These are phyloP conservation scores for Caracal caracal DNA, from an alignment of 2,113 vertebrate genomes.

Conservation along the genomic window DNA sequence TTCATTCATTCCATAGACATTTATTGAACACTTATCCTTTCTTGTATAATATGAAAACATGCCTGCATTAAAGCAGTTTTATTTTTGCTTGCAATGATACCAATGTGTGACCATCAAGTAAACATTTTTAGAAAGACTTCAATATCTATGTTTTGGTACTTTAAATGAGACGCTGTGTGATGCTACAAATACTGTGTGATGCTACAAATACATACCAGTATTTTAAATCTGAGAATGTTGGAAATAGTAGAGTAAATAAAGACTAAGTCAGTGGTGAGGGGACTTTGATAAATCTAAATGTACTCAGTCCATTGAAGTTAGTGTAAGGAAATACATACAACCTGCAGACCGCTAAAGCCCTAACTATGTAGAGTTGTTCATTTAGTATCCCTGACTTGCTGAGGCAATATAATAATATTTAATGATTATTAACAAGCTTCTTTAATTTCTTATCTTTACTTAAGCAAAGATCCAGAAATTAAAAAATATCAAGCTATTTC, in stretches of 20 bases:
- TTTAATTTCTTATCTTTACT: background rate
- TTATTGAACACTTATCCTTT: background rate
- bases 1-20: background rate
- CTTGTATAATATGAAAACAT: background rate
- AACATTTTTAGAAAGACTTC: slow-evolving; percentile 6
- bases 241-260: background rate
- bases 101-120: background rate
- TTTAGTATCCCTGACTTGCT: background rate
- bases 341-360: background rate
- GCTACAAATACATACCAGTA: background rate
- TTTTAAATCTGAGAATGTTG: background rate
- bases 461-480: background rate
- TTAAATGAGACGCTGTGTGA: background rate
- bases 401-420: background rate
- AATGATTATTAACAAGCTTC: background rate
- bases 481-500: slow-evolving; percentile 25
- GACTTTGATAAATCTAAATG: background rate
- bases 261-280: background rate
- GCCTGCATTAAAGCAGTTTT: background rate
- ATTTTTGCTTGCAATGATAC: background rate
- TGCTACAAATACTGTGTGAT: background rate
- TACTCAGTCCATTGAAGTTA: background rate
- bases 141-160: background rate
- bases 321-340: background rate
- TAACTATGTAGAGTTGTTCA: background rate